Evolutionary conservation across 2,113 vertebrate species (phyloP).

Genomic region (Scortum barcoo): DNA sequence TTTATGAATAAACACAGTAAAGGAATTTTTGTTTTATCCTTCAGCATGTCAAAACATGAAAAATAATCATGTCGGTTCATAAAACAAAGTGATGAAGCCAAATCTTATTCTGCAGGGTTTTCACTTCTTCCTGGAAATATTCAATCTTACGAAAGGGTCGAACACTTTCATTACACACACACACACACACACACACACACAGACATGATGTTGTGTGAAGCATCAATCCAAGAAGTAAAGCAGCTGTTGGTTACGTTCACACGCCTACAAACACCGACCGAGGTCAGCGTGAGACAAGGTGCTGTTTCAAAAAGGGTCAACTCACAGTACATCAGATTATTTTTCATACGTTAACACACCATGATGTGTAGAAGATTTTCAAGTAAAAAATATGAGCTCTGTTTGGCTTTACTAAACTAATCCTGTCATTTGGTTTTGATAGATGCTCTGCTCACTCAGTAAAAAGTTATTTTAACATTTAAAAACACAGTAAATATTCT

Average conservation of each 20-base stretch:
- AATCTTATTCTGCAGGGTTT: not conserved
- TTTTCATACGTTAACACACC: not conserved
- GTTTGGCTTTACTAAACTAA: too few species aligned
- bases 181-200: too few species aligned
- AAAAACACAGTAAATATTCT: not conserved
- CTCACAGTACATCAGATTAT: too few species aligned
- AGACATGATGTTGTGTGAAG: not conserved
- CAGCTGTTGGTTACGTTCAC: not conserved
- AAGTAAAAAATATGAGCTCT: not conserved
- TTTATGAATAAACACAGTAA: not conserved
- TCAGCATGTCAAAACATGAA: not conserved
- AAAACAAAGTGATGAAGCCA: conserved; percentile 8
- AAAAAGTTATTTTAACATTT: not conserved
- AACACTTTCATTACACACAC: too few species aligned
- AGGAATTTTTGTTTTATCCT: not conserved
- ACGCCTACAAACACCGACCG: not conserved
- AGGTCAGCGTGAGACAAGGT: not conserved
- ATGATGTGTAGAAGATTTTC: not conserved
- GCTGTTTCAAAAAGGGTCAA: not conserved
- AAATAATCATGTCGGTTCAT: conserved; percentile 15
- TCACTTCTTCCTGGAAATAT: conserved; percentile 17
- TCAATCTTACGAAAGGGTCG: not conserved
- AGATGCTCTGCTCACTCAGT: not conserved
- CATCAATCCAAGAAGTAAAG: not conserved
- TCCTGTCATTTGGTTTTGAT: too few species aligned